Evolutionary conservation across 2,888 invertebrate genomes (phyloP).

Genomic region (Patella ulyssiponensis): DNA sequence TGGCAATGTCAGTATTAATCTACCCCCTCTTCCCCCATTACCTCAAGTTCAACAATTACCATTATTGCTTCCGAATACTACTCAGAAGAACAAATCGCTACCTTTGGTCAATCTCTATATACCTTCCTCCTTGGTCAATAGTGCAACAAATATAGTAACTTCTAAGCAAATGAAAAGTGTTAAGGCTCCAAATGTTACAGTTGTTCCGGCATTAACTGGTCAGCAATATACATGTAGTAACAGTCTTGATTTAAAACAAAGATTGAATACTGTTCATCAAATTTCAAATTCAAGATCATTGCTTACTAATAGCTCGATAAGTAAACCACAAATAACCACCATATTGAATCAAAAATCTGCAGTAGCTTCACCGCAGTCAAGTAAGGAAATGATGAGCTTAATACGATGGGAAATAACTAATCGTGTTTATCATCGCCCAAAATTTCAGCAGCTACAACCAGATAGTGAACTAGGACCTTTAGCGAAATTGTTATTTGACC

Average conservation of each 20-base stretch:
- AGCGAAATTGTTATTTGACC: slow-evolving; percentile 91
- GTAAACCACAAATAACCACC: slow-evolving; percentile 16
- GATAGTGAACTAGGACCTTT: slow-evolving; percentile 57
- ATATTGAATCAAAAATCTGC: slow-evolving; percentile 22
- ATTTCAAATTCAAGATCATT: not conserved
- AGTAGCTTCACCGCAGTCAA: slow-evolving; percentile 48
- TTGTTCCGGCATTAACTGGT: not conserved
- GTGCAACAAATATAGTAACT: too few species aligned
- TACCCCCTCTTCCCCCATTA: not conserved
- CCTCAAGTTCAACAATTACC: not conserved
- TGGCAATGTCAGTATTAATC: not conserved
- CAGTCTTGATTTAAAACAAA: not conserved
- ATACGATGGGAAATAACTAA: slow-evolving; percentile 58
- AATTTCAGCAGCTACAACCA: slow-evolving; percentile 43
- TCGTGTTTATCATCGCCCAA: slow-evolving; percentile 43
- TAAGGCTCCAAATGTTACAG: not conserved
- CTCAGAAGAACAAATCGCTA: not conserved
- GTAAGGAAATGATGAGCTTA: slow-evolving; percentile 56
- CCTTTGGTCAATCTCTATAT: not conserved
- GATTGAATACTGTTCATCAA: not conserved
- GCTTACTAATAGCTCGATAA: not conserved
- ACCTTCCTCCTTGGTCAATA: not conserved
- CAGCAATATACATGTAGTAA: not conserved
- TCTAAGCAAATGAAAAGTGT: not conserved
- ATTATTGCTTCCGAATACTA: not conserved